A percentile compares a stretch with the other conserved stretches of the same genome.
phyloP scores from a whole-genome alignment of 2,888 invertebrate genomes.

The Allophyes oxyacanthae region DNA sequence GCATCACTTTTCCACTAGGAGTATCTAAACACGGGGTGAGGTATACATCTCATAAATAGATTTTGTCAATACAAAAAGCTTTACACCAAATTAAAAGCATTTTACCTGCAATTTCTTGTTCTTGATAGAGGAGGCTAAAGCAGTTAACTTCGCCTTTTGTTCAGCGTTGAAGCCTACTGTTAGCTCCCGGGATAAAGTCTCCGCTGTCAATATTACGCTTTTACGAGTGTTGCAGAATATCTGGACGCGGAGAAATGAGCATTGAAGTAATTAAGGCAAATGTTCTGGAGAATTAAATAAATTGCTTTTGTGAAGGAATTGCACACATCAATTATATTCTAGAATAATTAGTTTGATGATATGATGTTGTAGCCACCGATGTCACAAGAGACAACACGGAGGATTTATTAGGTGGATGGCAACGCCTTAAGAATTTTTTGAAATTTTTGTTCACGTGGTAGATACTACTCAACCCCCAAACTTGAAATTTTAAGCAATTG shows the following conservation, averaged over 20 bases:
- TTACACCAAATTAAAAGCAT: neutral
- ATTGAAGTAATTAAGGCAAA: conserved; percentile 28
- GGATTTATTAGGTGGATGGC: neutral
- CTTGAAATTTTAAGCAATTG: too few species aligned
- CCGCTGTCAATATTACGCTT: conserved; percentile 92
- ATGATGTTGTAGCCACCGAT: conserved; percentile 20
- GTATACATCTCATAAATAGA: too few species aligned
- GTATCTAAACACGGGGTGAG: too few species aligned
- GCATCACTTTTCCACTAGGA: too few species aligned
- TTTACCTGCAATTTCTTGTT: conserved; percentile 85
- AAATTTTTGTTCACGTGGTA: too few species aligned
- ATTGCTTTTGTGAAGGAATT: conserved; percentile 16
- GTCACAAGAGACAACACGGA: neutral
- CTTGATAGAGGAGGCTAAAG: conserved; percentile 80
- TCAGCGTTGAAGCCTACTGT: conserved; percentile 86
- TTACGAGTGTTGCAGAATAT: conserved; percentile 95
- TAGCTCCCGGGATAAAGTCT: conserved; percentile 89
- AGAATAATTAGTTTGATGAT: conserved; percentile 23
- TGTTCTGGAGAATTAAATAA: conserved; percentile 14
- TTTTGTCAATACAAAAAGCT: too few species aligned
- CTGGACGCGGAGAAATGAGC: conserved; percentile 67
- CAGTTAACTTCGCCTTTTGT: conserved; percentile 87
- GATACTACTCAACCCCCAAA: too few species aligned
- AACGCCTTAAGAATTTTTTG: too few species aligned
- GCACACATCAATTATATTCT: conserved; percentile 6